Evolutionary conservation across 2,113 vertebrate genomes (phyloP).

Genomic region (Pteropus alecto): DNA sequence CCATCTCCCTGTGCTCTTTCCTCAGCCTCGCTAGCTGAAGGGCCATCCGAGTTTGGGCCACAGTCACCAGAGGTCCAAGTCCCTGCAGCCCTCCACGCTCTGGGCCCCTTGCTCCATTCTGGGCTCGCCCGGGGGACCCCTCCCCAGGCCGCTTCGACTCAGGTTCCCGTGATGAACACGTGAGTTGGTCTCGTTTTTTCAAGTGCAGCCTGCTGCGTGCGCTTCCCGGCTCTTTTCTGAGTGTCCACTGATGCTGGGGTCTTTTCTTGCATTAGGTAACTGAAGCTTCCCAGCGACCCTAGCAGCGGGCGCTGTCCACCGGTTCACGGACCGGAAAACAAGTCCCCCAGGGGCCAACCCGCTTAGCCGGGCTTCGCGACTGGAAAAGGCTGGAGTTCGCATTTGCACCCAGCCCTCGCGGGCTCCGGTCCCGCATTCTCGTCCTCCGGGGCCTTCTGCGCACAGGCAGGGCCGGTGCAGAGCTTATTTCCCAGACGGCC

Average conservation of each 20-base stretch:
- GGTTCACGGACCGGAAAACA: accelerated
- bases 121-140: not conserved
- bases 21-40: accelerated
- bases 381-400: not conserved
- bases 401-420: accelerated
- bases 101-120: not conserved
- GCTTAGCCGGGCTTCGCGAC: accelerated
- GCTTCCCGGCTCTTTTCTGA: not conserved
- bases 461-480: not conserved
- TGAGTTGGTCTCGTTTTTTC: accelerated
- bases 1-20: accelerated
- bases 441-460: accelerated
- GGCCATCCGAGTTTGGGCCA: too few relatives aligned
- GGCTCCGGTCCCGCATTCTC: not conserved
- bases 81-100: not conserved
- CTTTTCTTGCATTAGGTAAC: not conserved
- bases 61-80: not conserved
- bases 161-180: accelerated
- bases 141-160: not conserved
- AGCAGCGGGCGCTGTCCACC: accelerated
- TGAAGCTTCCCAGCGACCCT: not conserved
- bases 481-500: too few relatives aligned
- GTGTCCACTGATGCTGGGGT: accelerated
- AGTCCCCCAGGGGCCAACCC: not conserved
- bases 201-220: accelerated